Evolutionary conservation across 2,888 invertebrate genomes (phyloP).

Genomic region (Pedicia rivosa): DNA sequence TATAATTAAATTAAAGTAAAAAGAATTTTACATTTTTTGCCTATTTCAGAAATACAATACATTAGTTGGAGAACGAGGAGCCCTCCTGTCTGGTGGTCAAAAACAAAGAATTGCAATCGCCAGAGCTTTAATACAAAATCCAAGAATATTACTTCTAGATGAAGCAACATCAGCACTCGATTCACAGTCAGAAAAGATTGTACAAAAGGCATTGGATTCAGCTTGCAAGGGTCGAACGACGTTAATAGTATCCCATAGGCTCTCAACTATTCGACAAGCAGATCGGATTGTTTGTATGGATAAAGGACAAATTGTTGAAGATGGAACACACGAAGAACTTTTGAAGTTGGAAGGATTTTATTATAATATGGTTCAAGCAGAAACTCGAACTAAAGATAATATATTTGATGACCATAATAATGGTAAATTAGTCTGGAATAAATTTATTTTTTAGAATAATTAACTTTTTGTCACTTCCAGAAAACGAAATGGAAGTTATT

Average conservation of each 20-base stretch:
- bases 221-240: conserved; percentile 61
- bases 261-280: conserved; percentile 55
- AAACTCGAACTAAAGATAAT: too few relatives aligned
- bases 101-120: conserved; percentile 78
- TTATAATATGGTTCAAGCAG: conserved; percentile 43
- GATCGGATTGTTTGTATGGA: conserved; percentile 54
- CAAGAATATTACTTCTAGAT: conserved; percentile 58
- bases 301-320: conserved; percentile 53
- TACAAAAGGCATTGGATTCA: conserved; percentile 63
- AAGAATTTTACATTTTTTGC: neutral
- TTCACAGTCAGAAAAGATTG: conserved; percentile 61
- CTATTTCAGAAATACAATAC: conserved; percentile 52
- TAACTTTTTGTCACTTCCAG: too few relatives aligned
- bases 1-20: neutral
- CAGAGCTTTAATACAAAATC: conserved; percentile 59
- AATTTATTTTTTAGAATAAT: too few relatives aligned
- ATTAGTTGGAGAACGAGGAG: conserved; percentile 61
- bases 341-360: conserved; percentile 47
- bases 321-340: conserved; percentile 58
- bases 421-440: too few relatives aligned
- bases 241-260: conserved; percentile 55
- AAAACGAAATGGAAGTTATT: neutral
- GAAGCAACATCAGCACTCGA: conserved; percentile 79
- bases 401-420: too few relatives aligned
- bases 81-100: conserved; percentile 69